These are phyloP conservation scores for Lates calcarifer DNA, from an alignment of 2,113 vertebrate species.

Conservation along the genomic window DNA sequence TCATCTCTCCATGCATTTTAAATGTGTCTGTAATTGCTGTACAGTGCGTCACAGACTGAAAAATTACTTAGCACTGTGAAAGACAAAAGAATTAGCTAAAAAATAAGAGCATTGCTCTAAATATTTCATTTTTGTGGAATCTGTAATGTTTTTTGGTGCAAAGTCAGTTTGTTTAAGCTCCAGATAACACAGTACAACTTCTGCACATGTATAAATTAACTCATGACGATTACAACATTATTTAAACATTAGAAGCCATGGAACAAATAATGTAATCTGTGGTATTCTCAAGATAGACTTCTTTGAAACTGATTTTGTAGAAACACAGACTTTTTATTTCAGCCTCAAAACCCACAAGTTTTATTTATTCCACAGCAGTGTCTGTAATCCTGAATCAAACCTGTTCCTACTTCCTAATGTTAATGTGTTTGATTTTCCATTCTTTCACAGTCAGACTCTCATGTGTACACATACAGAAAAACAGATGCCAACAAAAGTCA, in stretches of 20 bases:
- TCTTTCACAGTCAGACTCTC: slow-evolving; percentile 17
- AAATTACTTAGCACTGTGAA: too few species aligned
- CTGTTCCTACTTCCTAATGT: slow-evolving; percentile 14
- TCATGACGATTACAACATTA: background rate
- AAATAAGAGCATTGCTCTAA: too few species aligned
- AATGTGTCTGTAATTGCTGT: background rate
- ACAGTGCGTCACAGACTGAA: background rate
- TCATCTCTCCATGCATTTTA: background rate
- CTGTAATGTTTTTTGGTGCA: too few species aligned
- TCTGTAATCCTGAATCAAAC: slow-evolving; percentile 20
- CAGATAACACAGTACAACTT: background rate
- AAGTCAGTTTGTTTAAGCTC: background rate
- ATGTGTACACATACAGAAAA: background rate
- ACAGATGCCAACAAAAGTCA: too few species aligned
- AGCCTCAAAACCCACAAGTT: slow-evolving; percentile 3
- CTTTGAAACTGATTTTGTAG: slow-evolving; percentile 6
- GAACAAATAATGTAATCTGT: slow-evolving; percentile 10
- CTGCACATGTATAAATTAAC: background rate
- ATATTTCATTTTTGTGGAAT: too few species aligned
- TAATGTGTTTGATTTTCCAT: slow-evolving; percentile 23
- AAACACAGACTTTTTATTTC: slow-evolving; percentile 21
- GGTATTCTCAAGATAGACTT: slow-evolving; percentile 14
- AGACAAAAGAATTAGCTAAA: too few species aligned
- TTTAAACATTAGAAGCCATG: background rate
- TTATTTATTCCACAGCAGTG: background rate